Percentiles rank a stretch among this genome's conserved stretches.
phyloP scores from a whole-genome alignment of 2,888 invertebrate genomes.

The Dromius quadrimaculatus region DNA sequence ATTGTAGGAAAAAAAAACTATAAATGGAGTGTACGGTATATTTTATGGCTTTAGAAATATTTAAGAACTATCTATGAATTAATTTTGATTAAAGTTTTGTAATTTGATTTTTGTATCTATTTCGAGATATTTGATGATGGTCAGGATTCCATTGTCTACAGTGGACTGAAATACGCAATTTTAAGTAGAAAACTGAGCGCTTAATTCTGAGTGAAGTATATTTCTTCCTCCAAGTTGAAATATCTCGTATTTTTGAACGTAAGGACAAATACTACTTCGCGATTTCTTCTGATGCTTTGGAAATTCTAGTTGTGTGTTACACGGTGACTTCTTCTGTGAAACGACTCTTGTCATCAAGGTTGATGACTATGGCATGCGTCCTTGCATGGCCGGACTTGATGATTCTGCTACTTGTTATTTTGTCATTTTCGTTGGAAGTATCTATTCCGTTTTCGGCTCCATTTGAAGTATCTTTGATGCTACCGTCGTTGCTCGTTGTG shows the following conservation, averaged over 20 bases:
- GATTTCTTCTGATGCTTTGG: background rate
- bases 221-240: background rate
- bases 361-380: conserved; percentile 83
- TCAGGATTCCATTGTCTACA: too few species aligned
- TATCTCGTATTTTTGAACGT: conserved; percentile 6
- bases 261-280: too few species aligned
- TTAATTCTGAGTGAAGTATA: background rate
- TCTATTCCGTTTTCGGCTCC: conserved; percentile 44
- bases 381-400: conserved; percentile 76
- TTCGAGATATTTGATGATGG: too few species aligned
- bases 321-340: conserved; percentile 87
- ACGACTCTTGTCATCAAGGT: conserved; percentile 83
- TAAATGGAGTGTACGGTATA: too few species aligned
- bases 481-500: conserved; percentile 16
- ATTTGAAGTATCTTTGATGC: conserved; percentile 20
- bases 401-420: conserved; percentile 52
- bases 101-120: too few species aligned
- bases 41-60: too few species aligned
- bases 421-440: conserved; percentile 23
- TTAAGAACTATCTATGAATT: too few species aligned
- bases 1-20: too few species aligned
- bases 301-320: conserved; percentile 62
- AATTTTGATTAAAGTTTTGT: too few species aligned
- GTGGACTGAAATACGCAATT: background rate
- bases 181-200: background rate